Evolutionary conservation across 37 sponge, comb jelly and placozoan genomes (phyloP).

Genomic region (Ephydatia muelleri): DNA sequence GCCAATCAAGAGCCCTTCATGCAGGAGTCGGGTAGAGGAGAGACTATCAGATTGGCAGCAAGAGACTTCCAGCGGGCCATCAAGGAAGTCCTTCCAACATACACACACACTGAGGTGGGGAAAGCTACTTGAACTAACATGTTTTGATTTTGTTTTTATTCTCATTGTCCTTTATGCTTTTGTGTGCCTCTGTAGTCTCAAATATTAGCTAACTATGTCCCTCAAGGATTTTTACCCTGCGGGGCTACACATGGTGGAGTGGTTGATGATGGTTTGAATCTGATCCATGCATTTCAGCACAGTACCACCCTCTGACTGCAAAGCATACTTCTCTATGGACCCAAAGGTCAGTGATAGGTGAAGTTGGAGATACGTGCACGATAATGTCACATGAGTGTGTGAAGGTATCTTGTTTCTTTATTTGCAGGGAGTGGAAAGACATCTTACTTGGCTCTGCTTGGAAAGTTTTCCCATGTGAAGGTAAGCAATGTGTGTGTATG

Average conservation of each 20-base stretch:
- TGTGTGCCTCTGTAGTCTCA: conserved; percentile 34
- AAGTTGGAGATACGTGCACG: no score
- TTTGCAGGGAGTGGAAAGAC: conserved; percentile 67
- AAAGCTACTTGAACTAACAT: not conserved
- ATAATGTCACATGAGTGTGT: no score
- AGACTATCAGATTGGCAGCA: conserved; percentile 16
- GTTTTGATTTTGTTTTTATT: not conserved
- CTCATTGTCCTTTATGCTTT: not conserved
- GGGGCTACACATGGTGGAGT: conserved; percentile 43
- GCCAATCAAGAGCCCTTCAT: not conserved
- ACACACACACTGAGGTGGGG: conserved; percentile 60
- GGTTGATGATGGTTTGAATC: conserved; percentile 22
- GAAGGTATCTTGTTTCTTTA: not conserved
- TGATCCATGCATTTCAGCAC: conserved; percentile 37
- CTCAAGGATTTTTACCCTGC: conserved; percentile 46
- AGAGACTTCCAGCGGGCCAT: conserved; percentile 51
- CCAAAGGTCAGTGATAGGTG: no score
- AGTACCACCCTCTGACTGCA: conserved; percentile 33
- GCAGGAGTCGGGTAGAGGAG: not conserved
- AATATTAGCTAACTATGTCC: conserved; percentile 37
- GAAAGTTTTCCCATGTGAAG: conserved; percentile 57
- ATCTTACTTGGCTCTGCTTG: conserved; percentile 53
- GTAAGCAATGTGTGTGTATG: not conserved
- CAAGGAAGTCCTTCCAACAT: conserved; percentile 29
- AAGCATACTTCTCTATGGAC: conserved; percentile 53